Percentiles rank a stretch among this genome's conserved stretches.
These are phyloP conservation scores for Agonopterix subpropinquella DNA, from an alignment of 2,888 invertebrate species.

Conservation along the genomic window DNA sequence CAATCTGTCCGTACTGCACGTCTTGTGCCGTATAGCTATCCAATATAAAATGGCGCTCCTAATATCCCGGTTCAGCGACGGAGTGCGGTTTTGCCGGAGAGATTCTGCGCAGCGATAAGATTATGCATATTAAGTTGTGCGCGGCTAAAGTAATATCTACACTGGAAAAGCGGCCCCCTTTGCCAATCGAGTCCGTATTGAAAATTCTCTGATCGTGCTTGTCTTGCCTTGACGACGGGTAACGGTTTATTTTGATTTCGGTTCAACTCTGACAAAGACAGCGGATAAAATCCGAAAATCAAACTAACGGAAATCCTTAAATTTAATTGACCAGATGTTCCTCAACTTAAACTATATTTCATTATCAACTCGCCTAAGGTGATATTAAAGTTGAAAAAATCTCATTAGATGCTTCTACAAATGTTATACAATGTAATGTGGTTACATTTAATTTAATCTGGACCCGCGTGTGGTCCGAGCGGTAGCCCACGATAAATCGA, in stretches of 20 bases:
- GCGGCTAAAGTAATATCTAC: slow-evolving; percentile 70
- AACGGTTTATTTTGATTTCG: slow-evolving; percentile 38
- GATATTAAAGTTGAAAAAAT: slow-evolving; percentile 43
- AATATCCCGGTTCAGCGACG: slow-evolving; percentile 72
- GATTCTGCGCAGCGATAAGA: slow-evolving; percentile 73
- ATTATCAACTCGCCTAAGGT: slow-evolving; percentile 35
- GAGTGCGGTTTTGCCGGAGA: slow-evolving; percentile 61
- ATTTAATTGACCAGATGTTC: no score
- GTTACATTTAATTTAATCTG: slow-evolving; percentile 62
- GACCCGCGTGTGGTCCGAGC: slow-evolving; percentile 61
- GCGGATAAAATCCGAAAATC: no score
- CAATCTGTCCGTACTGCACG: slow-evolving; percentile 76
- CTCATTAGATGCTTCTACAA: slow-evolving; percentile 47
- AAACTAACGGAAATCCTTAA: no score
- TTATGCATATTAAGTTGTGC: slow-evolving; percentile 75
- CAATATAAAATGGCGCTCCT: slow-evolving; percentile 76
- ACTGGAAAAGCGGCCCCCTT: slow-evolving; percentile 63
- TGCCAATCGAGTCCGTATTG: slow-evolving; percentile 44
- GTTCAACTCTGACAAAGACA: no score
- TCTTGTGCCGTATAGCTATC: slow-evolving; percentile 74
- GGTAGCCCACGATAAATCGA: slow-evolving; percentile 46
- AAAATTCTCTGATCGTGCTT: slow-evolving; percentile 56
- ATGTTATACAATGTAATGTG: slow-evolving; percentile 45
- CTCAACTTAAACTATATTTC: not conserved
- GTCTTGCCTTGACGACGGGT: slow-evolving; percentile 33